Percentiles rank a stretch among this genome's conserved stretches.
Conservation (phyloP, 2,797 vertebrate species). For the Galaxias olidus region DNA sequence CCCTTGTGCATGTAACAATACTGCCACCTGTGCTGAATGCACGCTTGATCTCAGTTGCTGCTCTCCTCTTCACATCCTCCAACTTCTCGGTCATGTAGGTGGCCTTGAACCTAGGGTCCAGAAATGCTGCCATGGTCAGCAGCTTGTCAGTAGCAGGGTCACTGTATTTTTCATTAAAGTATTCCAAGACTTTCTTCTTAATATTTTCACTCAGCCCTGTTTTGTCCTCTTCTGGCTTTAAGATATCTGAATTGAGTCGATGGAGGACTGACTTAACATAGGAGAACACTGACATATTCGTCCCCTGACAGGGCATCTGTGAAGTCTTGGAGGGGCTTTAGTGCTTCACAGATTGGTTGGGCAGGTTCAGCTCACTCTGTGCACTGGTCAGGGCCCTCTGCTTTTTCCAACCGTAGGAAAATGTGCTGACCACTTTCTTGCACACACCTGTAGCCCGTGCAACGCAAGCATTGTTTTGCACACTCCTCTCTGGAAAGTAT, state of each 20-base stretch:
- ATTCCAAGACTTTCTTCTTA: conserved; percentile 21
- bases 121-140: conserved; percentile 6
- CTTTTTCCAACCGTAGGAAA: conserved; percentile 19
- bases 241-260: conserved; percentile 10
- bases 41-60: not conserved
- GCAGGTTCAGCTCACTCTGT: conserved; percentile 3
- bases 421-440: conserved; percentile 16
- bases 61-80: conserved; percentile 9
- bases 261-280: conserved; percentile 20
- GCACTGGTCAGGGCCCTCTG: not conserved
- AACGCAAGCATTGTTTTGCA: not conserved
- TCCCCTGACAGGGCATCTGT: conserved; percentile 27
- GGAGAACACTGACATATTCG: conserved; percentile 9
- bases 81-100: not conserved
- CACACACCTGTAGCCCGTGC: conserved; percentile 11
- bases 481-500: conserved; percentile 6
- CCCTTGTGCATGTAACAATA: too few species aligned
- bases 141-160: conserved; percentile 11
- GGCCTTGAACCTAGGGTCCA: conserved; percentile 8
- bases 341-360: conserved; percentile 2
- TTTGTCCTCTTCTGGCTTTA: conserved; percentile 17
- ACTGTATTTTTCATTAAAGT: conserved; percentile 29
- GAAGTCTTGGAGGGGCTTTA: conserved; percentile 20
- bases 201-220: conserved; percentile 24
- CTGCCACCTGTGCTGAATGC: not conserved